Evolutionary conservation across 1,140 invertebrate species (phyloP).

Genomic region (Drosophila pseudoananassae): DNA sequence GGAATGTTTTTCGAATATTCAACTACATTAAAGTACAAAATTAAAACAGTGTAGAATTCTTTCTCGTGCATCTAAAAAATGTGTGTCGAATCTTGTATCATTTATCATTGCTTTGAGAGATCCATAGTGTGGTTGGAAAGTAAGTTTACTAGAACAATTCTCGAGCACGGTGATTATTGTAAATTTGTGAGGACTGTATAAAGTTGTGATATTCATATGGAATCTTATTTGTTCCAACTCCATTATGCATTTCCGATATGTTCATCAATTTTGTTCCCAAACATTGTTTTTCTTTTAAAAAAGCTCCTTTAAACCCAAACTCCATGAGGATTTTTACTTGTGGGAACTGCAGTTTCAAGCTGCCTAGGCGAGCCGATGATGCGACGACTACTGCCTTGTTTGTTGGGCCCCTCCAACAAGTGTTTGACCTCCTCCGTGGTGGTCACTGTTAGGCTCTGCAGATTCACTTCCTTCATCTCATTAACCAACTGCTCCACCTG

Average conservation of each 20-base stretch:
- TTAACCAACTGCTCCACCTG: conserved; percentile 93
- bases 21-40: conserved; percentile 47
- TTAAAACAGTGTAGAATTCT: conserved; percentile 7
- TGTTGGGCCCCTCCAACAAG: conserved; percentile 91
- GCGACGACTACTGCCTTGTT: conserved; percentile 93
- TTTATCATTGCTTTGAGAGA: conserved; percentile 68
- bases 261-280: conserved; percentile 69
- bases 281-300: conserved; percentile 17
- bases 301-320: conserved; percentile 92
- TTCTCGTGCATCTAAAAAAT: conserved; percentile 3
- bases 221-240: conserved; percentile 38
- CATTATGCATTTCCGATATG: conserved; percentile 64
- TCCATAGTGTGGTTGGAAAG: conserved; percentile 57
- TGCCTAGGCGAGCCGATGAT: conserved; percentile 96
- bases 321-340: conserved; percentile 97
- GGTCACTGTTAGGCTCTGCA: conserved; percentile 93
- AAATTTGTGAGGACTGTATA: conserved; percentile 49
- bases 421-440: conserved; percentile 92
- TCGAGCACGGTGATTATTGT: conserved; percentile 25
- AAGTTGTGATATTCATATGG: conserved; percentile 58
- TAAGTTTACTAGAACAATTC: conserved; percentile 22
- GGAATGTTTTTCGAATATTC: conserved; percentile 37
- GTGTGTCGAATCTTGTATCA: conserved; percentile 63
- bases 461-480: conserved; percentile 96
- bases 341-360: conserved; percentile 95